Percentiles rank a stretch among this genome's conserved stretches.
phyloP scores from a whole-genome alignment of 2,113 vertebrate genomes.

The Charina bottae region DNA sequence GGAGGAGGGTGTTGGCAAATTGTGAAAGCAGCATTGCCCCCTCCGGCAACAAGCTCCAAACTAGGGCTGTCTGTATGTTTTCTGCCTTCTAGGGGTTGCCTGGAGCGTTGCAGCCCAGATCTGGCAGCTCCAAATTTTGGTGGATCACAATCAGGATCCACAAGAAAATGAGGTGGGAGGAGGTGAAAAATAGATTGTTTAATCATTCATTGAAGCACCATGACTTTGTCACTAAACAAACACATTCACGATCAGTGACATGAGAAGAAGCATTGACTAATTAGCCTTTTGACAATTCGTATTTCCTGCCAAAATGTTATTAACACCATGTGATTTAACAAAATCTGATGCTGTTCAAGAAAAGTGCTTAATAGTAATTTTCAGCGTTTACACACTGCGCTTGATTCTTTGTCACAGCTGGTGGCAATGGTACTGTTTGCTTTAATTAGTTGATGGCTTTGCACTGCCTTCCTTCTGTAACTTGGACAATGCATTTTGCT shows the following conservation, averaged over 20 bases:
- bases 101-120: not conserved
- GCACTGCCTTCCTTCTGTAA: not conserved
- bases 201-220: not conserved
- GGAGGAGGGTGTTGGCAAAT: not conserved
- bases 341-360: not conserved
- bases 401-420: not conserved
- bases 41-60: not conserved
- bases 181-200: rapidly evolving
- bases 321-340: conserved; percentile 19
- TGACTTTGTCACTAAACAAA: not conserved
- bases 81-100: not conserved
- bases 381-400: not conserved
- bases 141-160: not conserved
- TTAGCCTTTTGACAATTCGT: not conserved
- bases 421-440: not conserved
- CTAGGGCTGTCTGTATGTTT: not conserved
- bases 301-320: not conserved
- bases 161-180: not conserved
- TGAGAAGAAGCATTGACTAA: not conserved
- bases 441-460: conserved; percentile 14
- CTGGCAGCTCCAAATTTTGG: not conserved
- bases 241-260: not conserved
- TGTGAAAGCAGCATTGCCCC: not conserved
- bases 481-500: not conserved
- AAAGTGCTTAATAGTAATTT: not conserved